phyloP scores from a whole-genome alignment of 2,888 invertebrate species.

The Chloroclystis v-ata region DNA sequence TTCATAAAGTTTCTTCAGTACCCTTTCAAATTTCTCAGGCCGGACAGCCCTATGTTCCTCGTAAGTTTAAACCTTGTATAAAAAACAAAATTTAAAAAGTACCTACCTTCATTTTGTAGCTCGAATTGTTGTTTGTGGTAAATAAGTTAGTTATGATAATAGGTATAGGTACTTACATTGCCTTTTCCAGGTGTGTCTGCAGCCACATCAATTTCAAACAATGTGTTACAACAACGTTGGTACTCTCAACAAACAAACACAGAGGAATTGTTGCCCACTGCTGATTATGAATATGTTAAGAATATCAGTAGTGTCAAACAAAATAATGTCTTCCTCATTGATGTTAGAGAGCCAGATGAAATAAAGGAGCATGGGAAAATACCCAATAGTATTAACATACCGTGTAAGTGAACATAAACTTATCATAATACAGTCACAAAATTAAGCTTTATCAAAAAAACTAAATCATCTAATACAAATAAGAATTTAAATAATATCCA shows the following conservation, averaged over 20 bases:
- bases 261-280: constrained; percentile 42
- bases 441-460: too few species aligned
- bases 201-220: constrained; percentile 7
- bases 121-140: too few species aligned
- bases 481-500: too few species aligned
- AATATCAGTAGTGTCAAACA: constrained; percentile 40
- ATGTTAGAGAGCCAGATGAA: constrained; percentile 87
- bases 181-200: too few species aligned
- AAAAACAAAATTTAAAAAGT: too few species aligned
- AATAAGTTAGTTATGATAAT: too few species aligned
- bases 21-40: constrained; percentile 4
- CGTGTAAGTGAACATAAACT: constrained; percentile 72
- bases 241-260: constrained; percentile 40
- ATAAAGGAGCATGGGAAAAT: constrained; percentile 83
- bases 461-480: too few species aligned
- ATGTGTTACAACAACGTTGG: constrained; percentile 26
- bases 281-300: constrained; percentile 67
- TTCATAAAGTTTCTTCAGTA: background rate
- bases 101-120: too few species aligned
- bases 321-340: constrained; percentile 76
- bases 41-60: background rate
- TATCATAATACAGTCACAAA: too few species aligned
- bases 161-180: too few species aligned
- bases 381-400: constrained; percentile 86
- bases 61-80: too few species aligned